Evolutionary conservation across 2,113 vertebrate genomes (phyloP).

Genomic region (Cinclus cinclus): DNA sequence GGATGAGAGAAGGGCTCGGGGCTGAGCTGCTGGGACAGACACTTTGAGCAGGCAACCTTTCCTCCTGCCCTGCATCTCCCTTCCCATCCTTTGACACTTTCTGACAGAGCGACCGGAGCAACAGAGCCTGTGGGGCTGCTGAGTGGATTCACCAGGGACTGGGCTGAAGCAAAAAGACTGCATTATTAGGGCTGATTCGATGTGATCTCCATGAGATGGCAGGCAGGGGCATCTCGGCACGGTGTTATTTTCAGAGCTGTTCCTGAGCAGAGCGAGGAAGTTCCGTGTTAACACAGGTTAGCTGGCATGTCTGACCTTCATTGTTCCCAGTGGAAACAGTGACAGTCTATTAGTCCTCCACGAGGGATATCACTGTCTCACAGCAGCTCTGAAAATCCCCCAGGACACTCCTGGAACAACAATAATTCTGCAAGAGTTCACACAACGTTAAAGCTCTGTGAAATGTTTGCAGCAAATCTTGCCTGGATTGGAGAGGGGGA

Average conservation of each 20-base stretch:
- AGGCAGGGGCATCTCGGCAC: not conserved
- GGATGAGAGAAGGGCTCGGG: not conserved
- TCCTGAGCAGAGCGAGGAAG: constrained; percentile 35
- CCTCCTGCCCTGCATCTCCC: not conserved
- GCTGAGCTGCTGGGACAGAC: not conserved
- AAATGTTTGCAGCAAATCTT: constrained; percentile 42
- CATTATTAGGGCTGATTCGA: not conserved
- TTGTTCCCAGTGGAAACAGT: constrained; percentile 58
- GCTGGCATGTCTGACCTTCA: constrained; percentile 56
- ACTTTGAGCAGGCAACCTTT: not conserved
- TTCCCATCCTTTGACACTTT: not conserved
- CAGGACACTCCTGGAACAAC: constrained; percentile 57
- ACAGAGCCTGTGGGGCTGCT: not conserved
- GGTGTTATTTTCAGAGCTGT: not conserved
- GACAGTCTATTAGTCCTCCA: constrained; percentile 60
- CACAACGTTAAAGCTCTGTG: constrained; percentile 14
- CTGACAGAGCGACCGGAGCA: not conserved
- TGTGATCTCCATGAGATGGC: not conserved
- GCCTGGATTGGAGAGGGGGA: not conserved
- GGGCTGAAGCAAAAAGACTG: not conserved
- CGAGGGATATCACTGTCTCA: constrained; percentile 55
- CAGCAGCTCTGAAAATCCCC: constrained; percentile 59
- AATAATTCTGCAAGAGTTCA: constrained; percentile 53
- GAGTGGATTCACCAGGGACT: not conserved
- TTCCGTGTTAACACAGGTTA: constrained; percentile 39